Base-by-base conservation (phyloP, 2,888 invertebrate species). In the Trichacis sp. region DNA sequence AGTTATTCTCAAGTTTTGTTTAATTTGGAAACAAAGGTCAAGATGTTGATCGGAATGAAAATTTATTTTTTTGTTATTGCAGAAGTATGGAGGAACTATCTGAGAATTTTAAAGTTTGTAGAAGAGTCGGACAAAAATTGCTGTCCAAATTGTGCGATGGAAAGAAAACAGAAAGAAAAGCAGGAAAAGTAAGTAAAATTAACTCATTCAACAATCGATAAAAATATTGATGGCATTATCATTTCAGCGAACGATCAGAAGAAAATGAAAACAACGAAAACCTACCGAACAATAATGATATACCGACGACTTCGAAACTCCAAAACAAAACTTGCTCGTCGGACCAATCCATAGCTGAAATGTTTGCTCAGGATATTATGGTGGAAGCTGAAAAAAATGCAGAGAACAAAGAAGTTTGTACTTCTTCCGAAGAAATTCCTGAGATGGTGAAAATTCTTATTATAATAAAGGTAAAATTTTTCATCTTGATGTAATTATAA, bases 11-110 rank as follows among this genome's bases (percentile, higher is more conserved):
- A 24, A 24, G 24, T 24, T 5, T 24, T 8, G 24, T 24, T 8
- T 5, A 5, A 5, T 24, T 24, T 24, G 4, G 24, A 8, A 8
- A 24, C 4, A 24, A 24, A 5, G 8, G 3, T 24, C 4, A 24
- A 24, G 8, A 24, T 8, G 8, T 5, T 24, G 24, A 24, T 5
- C 3, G 24, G 8, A 24, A 24, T 5, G 8, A 3, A 24, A 33
- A 33, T 33, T 33, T 33, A 33, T 33, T 33, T 33, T 5, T 24
- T 8, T 38, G 2, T 19, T 46, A 42, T 73, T 68, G 51, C 69
- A 77, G 77, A 69, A 58, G 58, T 77, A 46, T 72, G 72, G 73
- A 58, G 68, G 14, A 61, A 74, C 33, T 70, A 76, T 20, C 11
- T 60, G 33, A 43, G 53, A 17, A 52, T 63, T 18, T 19, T 56